Base-by-base conservation (phyloP, 2,888 invertebrate genomes). In the Trachelus troglodyta region DNA sequence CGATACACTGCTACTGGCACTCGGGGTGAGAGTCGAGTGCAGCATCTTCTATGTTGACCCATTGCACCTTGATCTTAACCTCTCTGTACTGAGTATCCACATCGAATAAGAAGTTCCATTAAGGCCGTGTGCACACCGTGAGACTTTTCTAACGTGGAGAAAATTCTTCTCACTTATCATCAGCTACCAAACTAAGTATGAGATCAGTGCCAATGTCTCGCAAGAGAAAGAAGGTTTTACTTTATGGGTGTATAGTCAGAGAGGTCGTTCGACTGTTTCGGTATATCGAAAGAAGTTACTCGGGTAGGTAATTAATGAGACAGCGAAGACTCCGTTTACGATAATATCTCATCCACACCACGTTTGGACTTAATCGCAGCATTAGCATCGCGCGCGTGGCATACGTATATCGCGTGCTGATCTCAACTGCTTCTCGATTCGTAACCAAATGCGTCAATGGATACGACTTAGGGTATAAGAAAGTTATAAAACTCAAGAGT, bases 261-360 rank as follows among this genome's bases (percentile, higher is more conserved):
- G 6, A 56, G 23, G 56, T 9, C 23, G 56, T 6, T 56, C 9
- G 23, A 56, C 40, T 40, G 40, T 40, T 40, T 40, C 56, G 56
- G 23, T 56, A 56, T 56, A 56, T 56, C 56, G 56, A 56, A 56
- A 56, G 56, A 56, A 23, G 56, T 56, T 23, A 56, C 23, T 56
- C 9, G 56, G 56, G 23, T 56, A 15, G 71, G 71, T 71, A 71
- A 71, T 71, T 71, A 71, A 71, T 34, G 34, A 30, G 71, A 31
- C 34, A 31, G 31, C 34, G 11, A 34, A 34, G 71, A 71, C 71
- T 30, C 71, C 71, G 71, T 71, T 31, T 34, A 81, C 79, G 81
- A 81, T 81, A 80, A 80, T 79, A 81, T 81, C 80, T 80, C 81
- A 77, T 81, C 80, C 79, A 79, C 79, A 81, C 81, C 81, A 75